Base-by-base conservation (phyloP, 2,113 vertebrate species). In the Leptodactylus fuscus region DNA sequence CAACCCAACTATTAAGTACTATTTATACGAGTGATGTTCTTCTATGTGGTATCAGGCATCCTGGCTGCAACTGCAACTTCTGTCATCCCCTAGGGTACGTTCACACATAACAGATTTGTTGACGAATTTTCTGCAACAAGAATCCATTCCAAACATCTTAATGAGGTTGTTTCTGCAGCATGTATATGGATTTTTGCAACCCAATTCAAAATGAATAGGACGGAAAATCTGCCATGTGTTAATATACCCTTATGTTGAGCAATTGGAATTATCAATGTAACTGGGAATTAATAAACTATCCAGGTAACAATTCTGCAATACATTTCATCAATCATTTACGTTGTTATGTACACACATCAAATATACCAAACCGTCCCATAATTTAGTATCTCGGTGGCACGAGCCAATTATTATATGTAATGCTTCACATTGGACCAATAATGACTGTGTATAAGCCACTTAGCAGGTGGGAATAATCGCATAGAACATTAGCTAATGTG, bases 401-500 rank as follows among this genome's bases (percentile, higher is more conserved):
- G 32, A 34, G 16, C 13, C 16, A 67, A 18, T 34, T n/a, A n/a
- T 55, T 55, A 5, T n/a, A n/a, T 51, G 16, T 60, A 60, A 60
- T 60, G 6, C 15, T 16, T 65, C 13, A 65, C 24, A 27, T 0
- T 62, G 60, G 5, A 32, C 27, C 27, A 13, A 65, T 67, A 20
- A 69, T 69, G 32, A 22, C 65, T 38, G 6, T 74, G n/a, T 74
- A 83, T 83, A 27, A 53, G 27, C 15, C 67, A 83, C 69, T 83
- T 60, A 46, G 48, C 67, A 82, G 62, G 62, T 55, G 67, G 81
- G n/a, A 55, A 82, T 82, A 69, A 38, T 82, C 32, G 10, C 22
- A 55, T 24, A 38, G 11, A 83, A 53, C 67, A 83, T 73, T 83
- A 70, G 34, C 81, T 36, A 53, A 38, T 5, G n/a, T n/a, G 32